Conservation (phyloP, 2,113 vertebrate species). For the Dicentrarchus labrax region DNA sequence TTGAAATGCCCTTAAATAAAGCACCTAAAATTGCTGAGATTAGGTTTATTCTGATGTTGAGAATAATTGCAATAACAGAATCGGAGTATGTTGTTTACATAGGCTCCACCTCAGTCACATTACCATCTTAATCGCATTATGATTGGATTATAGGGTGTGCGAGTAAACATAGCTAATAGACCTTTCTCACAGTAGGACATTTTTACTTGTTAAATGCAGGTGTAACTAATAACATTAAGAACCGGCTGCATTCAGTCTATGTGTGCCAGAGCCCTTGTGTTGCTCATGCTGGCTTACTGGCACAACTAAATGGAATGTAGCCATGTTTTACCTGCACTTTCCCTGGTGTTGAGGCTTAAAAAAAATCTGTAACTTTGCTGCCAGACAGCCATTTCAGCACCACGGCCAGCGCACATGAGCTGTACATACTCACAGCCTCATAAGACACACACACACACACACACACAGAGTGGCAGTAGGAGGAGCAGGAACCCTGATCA, state of each 20-base stretch:
- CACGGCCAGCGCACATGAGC: slow-evolving; percentile 36
- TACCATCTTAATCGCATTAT: slow-evolving; percentile 40
- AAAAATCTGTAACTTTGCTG: slow-evolving; percentile 24
- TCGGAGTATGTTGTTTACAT: slow-evolving; percentile 30
- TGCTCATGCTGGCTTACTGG: slow-evolving; percentile 33
- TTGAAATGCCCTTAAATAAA: slow-evolving; percentile 16
- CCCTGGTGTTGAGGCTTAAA: slow-evolving; percentile 15
- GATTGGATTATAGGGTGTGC: slow-evolving; percentile 34
- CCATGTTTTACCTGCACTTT: slow-evolving; percentile 28
- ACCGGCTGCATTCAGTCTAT: slow-evolving; percentile 16
- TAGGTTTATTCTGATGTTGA: slow-evolving; percentile 7
- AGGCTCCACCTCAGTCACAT: slow-evolving; percentile 33
- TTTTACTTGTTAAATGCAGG: slow-evolving; percentile 48
- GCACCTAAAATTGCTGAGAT: slow-evolving; percentile 10
- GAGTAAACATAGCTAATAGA: slow-evolving; percentile 41
- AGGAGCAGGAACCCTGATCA: slow-evolving; percentile 23
- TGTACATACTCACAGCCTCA: background rate
- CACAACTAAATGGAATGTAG: slow-evolving; percentile 17
- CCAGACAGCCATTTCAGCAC: slow-evolving; percentile 45
- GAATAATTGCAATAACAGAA: slow-evolving; percentile 13
- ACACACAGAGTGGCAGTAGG: background rate
- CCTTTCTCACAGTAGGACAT: slow-evolving; percentile 38
- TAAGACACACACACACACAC: background rate
- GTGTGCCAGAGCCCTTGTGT: slow-evolving; percentile 19
- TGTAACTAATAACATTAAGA: slow-evolving; percentile 49